phyloP scores from a whole-genome alignment of 1,140 invertebrate species.

The Formica exsecta region DNA sequence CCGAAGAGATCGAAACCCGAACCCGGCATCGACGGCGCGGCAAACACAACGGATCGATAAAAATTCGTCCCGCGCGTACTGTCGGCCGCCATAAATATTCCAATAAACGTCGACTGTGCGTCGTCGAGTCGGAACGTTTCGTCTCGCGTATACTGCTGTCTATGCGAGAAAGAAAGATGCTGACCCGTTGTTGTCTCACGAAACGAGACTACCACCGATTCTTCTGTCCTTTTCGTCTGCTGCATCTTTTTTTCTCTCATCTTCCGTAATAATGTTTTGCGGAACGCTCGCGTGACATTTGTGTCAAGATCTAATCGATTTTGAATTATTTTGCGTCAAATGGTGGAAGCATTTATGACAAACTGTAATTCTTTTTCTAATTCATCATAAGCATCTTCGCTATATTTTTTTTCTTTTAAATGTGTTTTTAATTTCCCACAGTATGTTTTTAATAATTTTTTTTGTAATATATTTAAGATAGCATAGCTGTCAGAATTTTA shows the following conservation, averaged over 20 bases:
- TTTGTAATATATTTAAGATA: not conserved
- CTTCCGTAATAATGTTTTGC: not conserved
- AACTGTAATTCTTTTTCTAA: not conserved
- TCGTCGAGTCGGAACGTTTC: constrained; percentile 68
- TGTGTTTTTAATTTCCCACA: no score
- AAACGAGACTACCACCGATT: constrained; percentile 31
- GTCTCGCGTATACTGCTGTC: constrained; percentile 46
- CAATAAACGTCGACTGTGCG: constrained; percentile 78
- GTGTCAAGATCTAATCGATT: constrained; percentile 38
- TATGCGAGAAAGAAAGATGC: constrained; percentile 2
- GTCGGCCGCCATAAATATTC: constrained; percentile 81
- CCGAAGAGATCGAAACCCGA: constrained; percentile 71
- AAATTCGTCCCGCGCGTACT: constrained; percentile 79
- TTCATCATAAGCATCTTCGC: not conserved
- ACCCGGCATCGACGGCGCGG: constrained; percentile 70
- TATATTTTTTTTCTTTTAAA: not conserved
- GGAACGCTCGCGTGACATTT: not conserved
- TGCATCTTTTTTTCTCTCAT: not conserved
- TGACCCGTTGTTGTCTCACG: constrained; percentile 27
- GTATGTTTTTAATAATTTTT: not conserved
- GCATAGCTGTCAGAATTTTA: not conserved
- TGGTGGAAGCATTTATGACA: not conserved
- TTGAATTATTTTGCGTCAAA: constrained; percentile 46
- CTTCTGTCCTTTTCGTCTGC: constrained; percentile 1
- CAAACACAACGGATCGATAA: constrained; percentile 82